Evolutionary conservation across 2,888 invertebrate species (phyloP).

Genomic region (Dolichopus griseipennis): DNA sequence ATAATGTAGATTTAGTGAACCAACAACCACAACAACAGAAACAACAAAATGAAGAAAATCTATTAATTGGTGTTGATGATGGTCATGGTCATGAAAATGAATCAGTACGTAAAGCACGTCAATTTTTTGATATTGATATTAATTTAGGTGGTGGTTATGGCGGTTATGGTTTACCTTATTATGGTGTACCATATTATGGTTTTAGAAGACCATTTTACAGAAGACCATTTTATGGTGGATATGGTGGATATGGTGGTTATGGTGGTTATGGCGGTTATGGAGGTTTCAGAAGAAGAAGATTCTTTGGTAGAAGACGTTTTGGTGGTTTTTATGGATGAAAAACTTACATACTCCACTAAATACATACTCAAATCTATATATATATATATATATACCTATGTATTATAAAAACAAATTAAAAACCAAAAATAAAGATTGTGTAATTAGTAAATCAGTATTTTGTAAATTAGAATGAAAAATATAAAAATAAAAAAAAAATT

Average conservation of each 20-base stretch:
- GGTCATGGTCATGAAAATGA: constrained; percentile 21
- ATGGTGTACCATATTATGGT: background rate
- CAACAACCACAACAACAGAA: too few species aligned
- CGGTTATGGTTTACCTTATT: background rate
- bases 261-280: constrained; percentile 20
- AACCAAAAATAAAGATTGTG: too few species aligned
- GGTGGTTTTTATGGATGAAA: constrained; percentile 20
- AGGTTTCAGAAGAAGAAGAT: constrained; percentile 18
- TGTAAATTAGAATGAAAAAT: too few species aligned
- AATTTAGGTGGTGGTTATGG: background rate
- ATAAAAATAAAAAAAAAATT: too few species aligned
- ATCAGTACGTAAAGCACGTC: constrained; percentile 17
- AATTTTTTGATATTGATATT: constrained; percentile 11
- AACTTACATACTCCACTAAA: too few species aligned
- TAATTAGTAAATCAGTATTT: too few species aligned
- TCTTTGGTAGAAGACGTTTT: constrained; percentile 25
- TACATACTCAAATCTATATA: too few species aligned
- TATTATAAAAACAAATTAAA: too few species aligned
- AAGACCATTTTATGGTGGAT: constrained; percentile 6
- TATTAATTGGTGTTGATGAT: background rate
- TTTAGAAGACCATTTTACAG: background rate
- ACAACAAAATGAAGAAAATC: background rate
- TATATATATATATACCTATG: too few species aligned
- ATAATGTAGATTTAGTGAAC: background rate
- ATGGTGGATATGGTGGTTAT: constrained; percentile 23